A percentile compares a stretch with the other conserved stretches of the same genome.
These are phyloP conservation scores for Dorcus parallelipipedus DNA, from an alignment of 2,888 invertebrate species.

Conservation along the genomic window DNA sequence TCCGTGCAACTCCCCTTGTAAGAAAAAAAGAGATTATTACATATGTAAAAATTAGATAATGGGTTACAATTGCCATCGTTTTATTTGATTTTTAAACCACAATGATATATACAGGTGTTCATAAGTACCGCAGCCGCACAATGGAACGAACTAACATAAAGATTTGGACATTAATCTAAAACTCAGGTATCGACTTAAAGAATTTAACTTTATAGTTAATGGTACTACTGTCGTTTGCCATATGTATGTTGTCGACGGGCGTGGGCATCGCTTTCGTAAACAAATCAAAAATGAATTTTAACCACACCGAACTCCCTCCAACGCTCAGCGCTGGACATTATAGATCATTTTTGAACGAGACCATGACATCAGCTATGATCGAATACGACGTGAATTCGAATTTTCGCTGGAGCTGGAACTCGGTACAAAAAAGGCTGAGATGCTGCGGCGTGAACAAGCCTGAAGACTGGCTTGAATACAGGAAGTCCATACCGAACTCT, in stretches of 20 bases:
- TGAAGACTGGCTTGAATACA: constrained; percentile 19
- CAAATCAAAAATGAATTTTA: constrained; percentile 17
- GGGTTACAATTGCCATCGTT: too few relatives aligned
- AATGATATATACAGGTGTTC: too few relatives aligned
- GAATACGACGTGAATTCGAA: constrained; percentile 11
- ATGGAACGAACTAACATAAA: neutral
- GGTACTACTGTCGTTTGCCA: constrained; percentile 16
- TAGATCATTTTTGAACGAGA: constrained; percentile 16
- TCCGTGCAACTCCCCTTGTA: too few relatives aligned
- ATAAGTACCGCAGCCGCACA: too few relatives aligned
- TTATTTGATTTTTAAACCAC: too few relatives aligned
- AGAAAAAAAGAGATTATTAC: too few relatives aligned
- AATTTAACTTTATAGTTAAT: constrained; percentile 15
- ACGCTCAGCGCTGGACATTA: constrained; percentile 10
- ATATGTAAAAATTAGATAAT: too few relatives aligned
- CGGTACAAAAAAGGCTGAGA: constrained; percentile 20
- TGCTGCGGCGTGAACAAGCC: constrained; percentile 26
- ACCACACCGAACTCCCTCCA: constrained; percentile 4
- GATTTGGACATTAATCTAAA: neutral
- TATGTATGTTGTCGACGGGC: constrained; percentile 17
- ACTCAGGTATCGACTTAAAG: neutral
- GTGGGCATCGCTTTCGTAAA: constrained; percentile 15
- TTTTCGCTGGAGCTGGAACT: constrained; percentile 20
- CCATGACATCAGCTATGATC: constrained; percentile 14
- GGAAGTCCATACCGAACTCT: constrained; percentile 17